Base-by-base conservation (phyloP, 2,797 vertebrate genomes). In the Pampus argenteus region DNA sequence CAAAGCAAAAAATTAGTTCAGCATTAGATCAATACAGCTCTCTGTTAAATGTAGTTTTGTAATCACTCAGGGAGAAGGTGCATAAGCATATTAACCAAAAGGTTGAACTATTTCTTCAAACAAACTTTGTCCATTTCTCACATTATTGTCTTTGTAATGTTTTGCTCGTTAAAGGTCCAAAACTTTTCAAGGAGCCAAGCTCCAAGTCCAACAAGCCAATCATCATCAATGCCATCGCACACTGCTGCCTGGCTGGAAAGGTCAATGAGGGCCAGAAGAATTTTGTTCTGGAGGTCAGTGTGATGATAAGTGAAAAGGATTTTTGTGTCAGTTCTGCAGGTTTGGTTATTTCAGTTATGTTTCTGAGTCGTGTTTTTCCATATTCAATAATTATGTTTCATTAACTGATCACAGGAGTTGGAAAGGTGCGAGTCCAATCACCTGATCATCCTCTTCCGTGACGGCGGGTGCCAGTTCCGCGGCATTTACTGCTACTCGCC, bases 151-250 rank as follows among this genome's bases (percentile, higher is more conserved):
- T 54, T 62, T 40, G 18, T 49, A 45, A 23, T 6, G 17, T 45
- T 74, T 15, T 78, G 4, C 50, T 31, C 36, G 2, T 38, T 9
- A 28, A 78, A 99, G 98, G 98, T 82, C 98, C 98, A 20, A 99
- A 98, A 93, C 95, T 99, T 49, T 99, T 99, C 81, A 99, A 97
- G 89, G 98, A 99, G 55, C 98, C 97, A 10, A 98, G 97, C 65
- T 97, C 97, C 69, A 99, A 99, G 79, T 99, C 98, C n/a, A 99
- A 99, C 94, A 99, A 99, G 74, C 95, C 95, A 0, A 98, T 99
- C 73, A 99, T 99, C 81, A 96, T 98, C 90, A 99, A 99, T 0
- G 98, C 98, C 50, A 96, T 99, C 15, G 95, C 97, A 61, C 97
- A 99, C 83, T 99, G 98, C 93, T 99, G 98, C 81, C 94, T 99